Percentiles rank a stretch among this genome's conserved stretches.
These are phyloP conservation scores for Danio aesculapii DNA, from an alignment of 2,797 vertebrate species.

Conservation along the genomic window DNA sequence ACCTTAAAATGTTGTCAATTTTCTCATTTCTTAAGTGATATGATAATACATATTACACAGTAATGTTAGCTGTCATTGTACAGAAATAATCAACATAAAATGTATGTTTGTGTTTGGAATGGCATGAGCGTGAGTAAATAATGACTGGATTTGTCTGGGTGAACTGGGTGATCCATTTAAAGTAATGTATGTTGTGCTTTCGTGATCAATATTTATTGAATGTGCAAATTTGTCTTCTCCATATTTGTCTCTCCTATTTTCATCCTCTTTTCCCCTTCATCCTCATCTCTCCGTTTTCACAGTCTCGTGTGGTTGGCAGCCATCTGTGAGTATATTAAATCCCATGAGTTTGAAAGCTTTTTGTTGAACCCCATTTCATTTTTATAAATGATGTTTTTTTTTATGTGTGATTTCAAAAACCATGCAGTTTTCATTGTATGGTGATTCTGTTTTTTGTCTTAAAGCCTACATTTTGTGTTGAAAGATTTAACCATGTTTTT, in stretches of 20 bases:
- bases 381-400: conserved; percentile 8
- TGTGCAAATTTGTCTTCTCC: conserved; percentile 29
- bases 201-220: neutral
- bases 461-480: neutral
- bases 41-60: neutral
- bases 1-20: too few relatives aligned
- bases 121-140: neutral
- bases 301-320: conserved; percentile 74
- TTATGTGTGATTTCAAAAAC: neutral
- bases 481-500: conserved; percentile 7
- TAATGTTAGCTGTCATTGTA: neutral
- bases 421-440: neutral
- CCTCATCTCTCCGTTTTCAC: conserved; percentile 63
- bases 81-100: neutral
- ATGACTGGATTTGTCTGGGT: neutral
- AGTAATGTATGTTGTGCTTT: neutral
- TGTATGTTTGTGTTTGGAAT: neutral
- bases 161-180: neutral
- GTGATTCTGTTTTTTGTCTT: conserved; percentile 1
- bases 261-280: conserved; percentile 58
- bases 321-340: conserved; percentile 79
- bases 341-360: conserved; percentile 36
- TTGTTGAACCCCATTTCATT: conserved; percentile 16
- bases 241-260: conserved; percentile 33
- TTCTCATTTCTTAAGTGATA: neutral